phyloP scores from a whole-genome alignment of 2,888 invertebrate genomes.

The Paralinhomoeus sp. region DNA sequence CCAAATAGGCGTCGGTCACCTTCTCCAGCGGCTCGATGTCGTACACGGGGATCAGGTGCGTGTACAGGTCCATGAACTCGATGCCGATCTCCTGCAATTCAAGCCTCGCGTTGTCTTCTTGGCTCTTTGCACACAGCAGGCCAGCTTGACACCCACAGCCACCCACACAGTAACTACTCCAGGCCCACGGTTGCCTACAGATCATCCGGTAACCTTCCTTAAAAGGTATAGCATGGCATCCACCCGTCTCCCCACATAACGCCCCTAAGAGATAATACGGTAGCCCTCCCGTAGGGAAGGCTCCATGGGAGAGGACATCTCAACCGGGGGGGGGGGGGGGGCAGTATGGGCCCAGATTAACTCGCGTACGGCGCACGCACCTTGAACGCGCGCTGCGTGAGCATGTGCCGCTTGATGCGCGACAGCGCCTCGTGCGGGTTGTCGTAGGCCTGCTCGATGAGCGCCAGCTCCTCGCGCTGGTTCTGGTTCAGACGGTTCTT shows the following conservation, averaged over 20 bases:
- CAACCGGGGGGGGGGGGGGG: too few species aligned
- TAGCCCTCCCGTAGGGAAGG: too few species aligned
- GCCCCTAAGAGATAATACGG: too few species aligned
- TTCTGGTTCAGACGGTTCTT: conserved; percentile 66
- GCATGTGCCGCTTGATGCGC: conserved; percentile 89
- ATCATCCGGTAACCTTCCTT: too few species aligned
- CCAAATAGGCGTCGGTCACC: conserved; percentile 95
- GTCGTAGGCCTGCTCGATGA: conserved; percentile 98
- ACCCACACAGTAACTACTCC: too few species aligned
- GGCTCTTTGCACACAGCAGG: neutral
- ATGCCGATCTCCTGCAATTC: conserved; percentile 52
- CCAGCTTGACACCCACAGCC: too few species aligned
- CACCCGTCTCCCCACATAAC: too few species aligned
- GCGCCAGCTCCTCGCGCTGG: conserved; percentile 85
- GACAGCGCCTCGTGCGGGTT: conserved; percentile 98
- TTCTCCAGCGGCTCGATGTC: conserved; percentile 98
- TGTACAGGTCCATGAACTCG: conserved; percentile 99
- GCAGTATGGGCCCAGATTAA: too few species aligned
- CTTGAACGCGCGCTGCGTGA: conserved; percentile 93
- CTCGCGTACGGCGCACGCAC: too few species aligned
- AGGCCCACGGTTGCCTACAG: too few species aligned
- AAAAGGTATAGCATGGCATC: too few species aligned
- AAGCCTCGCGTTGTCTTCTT: neutral
- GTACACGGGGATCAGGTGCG: conserved; percentile 91
- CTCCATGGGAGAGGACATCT: too few species aligned